Conservation (phyloP, 1,140 invertebrate species). For the Cepaea nemoralis region DNA sequence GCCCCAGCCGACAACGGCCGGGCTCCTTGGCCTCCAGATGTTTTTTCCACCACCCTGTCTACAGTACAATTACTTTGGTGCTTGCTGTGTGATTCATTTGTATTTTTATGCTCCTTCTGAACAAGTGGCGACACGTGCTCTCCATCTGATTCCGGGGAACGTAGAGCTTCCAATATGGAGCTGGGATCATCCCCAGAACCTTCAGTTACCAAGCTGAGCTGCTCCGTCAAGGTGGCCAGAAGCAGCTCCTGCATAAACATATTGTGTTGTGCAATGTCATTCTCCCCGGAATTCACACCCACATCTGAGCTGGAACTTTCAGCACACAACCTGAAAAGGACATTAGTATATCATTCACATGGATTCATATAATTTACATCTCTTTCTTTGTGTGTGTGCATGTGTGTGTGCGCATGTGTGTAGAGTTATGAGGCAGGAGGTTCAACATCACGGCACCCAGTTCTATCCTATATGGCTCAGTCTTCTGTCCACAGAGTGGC, state of each 20-base stretch:
- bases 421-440: no score
- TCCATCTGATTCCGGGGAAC: conserved; percentile 46
- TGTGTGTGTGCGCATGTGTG: no score
- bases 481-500: no score
- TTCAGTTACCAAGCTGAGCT: conserved; percentile 55
- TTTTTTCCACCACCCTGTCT: conserved; percentile 41
- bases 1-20: conserved; percentile 45
- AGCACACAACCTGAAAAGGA: conserved; percentile 74
- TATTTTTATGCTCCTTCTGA: conserved; percentile 32
- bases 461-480: no score
- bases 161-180: conserved; percentile 43
- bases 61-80: conserved; percentile 3
- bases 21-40: conserved; percentile 34
- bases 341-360: no score
- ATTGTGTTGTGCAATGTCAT: conserved; percentile 78
- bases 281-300: conserved; percentile 75
- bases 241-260: conserved; percentile 81
- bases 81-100: conserved; percentile 41
- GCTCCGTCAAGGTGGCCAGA: conserved; percentile 76
- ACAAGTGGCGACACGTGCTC: conserved; percentile 33
- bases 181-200: conserved; percentile 49
- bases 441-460: no score
- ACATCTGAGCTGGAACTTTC: conserved; percentile 72
- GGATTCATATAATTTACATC: no score
- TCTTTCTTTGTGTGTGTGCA: no score